A percentile compares a stretch with the other conserved stretches of the same genome.
Evolutionary conservation across 2,113 vertebrate species (phyloP).

Genomic region (Serilophus lunatus): DNA sequence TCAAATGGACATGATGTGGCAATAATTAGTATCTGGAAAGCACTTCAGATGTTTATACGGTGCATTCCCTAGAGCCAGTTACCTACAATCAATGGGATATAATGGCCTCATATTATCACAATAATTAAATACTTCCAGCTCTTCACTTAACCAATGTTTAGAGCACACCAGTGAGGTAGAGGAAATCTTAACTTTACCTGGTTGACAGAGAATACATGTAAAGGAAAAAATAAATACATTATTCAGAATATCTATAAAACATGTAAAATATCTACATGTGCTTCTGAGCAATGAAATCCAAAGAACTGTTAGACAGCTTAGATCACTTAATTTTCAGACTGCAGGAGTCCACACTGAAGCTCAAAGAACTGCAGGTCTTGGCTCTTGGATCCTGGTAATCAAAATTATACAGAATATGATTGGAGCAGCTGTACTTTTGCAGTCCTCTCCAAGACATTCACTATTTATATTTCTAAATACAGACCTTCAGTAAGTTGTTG

Average conservation of each 20-base stretch:
- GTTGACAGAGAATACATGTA: not conserved
- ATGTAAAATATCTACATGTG: not conserved
- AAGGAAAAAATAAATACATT: not conserved
- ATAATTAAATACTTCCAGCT: constrained; percentile 61
- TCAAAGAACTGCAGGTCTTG: not conserved
- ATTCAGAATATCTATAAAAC: not conserved
- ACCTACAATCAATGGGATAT: constrained; percentile 55
- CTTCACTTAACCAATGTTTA: not conserved
- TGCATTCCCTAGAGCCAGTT: constrained; percentile 26
- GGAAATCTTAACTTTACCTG: not conserved
- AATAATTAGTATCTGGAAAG: constrained; percentile 35
- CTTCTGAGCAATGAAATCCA: not conserved
- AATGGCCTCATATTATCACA: constrained; percentile 45
- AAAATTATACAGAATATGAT: not conserved
- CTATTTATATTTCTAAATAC: not conserved
- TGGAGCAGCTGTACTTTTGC: not conserved
- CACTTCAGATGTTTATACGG: not conserved
- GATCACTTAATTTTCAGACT: not conserved
- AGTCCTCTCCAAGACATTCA: not conserved
- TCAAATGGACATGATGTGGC: not conserved
- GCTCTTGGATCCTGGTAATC: not conserved
- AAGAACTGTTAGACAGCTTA: not conserved
- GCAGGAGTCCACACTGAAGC: not conserved
- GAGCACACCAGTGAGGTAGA: not conserved
- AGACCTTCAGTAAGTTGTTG: not conserved